Percentiles rank a stretch among this genome's conserved stretches.
These are phyloP conservation scores for Apodemia duryi DNA, from an alignment of 2,888 invertebrate species.

Conservation along the genomic window DNA sequence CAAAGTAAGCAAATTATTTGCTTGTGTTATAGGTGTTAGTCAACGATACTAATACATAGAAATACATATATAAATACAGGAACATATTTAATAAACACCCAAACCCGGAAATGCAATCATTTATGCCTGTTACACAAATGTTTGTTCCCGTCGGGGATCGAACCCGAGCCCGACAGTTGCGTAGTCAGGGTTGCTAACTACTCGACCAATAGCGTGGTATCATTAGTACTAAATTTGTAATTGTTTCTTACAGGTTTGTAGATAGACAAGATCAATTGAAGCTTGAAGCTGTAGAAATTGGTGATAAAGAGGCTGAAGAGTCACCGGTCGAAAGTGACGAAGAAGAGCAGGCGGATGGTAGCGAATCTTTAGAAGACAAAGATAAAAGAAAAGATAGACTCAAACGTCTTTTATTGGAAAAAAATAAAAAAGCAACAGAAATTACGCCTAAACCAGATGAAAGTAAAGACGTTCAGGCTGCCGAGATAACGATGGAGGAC, in stretches of 20 bases:
- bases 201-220: too few relatives aligned
- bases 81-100: too few relatives aligned
- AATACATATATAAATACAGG: too few relatives aligned
- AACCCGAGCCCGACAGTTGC: too few relatives aligned
- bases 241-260: conserved; percentile 50
- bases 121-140: too few relatives aligned
- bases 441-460: conserved; percentile 18
- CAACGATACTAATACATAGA: too few relatives aligned
- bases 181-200: too few relatives aligned
- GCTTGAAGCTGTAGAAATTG: conserved; percentile 62
- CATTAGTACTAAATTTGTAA: too few relatives aligned
- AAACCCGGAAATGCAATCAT: too few relatives aligned
- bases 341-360: conserved; percentile 58
- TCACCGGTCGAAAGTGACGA: conserved; percentile 66
- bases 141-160: too few relatives aligned
- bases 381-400: conserved; percentile 59
- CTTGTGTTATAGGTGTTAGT: too few relatives aligned
- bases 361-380: conserved; percentile 45
- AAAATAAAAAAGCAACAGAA: conserved; percentile 37
- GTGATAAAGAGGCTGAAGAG: conserved; percentile 68
- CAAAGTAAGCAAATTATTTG: too few relatives aligned
- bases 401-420: conserved; percentile 53
- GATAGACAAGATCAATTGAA: conserved; percentile 63
- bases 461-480: conserved; percentile 9
- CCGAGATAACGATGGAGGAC: conserved; percentile 16